Conservation (phyloP, 2,888 invertebrate genomes). For the Chaetogeoica ovagalla region DNA sequence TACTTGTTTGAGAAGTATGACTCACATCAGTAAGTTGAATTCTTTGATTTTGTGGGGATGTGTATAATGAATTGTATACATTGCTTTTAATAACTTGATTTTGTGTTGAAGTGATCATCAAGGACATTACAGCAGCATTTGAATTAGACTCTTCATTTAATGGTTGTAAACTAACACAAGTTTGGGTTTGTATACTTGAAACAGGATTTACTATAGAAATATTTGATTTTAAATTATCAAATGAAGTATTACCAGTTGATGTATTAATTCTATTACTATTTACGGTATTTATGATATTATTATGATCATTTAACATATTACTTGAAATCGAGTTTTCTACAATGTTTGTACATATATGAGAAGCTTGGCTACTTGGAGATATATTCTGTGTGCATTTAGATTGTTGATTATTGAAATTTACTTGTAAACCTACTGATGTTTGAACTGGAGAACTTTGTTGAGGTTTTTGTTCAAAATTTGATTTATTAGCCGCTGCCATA, state of each 20-base stretch:
- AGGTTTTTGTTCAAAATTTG: constrained; percentile 19
- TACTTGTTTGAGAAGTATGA: constrained; percentile 14
- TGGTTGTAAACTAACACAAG: constrained; percentile 17
- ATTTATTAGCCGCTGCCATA: constrained; percentile 1
- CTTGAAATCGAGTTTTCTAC: constrained; percentile 1
- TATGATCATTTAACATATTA: constrained; percentile 7
- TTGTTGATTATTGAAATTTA: constrained; percentile 27
- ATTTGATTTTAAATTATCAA: constrained; percentile 30
- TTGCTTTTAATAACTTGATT: constrained; percentile 39
- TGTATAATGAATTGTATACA: constrained; percentile 26
- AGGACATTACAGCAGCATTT: constrained; percentile 32
- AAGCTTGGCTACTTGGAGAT: constrained; percentile 2
- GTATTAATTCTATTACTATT: constrained; percentile 8
- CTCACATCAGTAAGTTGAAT: not conserved
- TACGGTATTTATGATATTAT: not conserved
- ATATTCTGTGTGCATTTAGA: not conserved
- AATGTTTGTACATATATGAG: constrained; percentile 18
- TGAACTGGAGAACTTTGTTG: constrained; percentile 20
- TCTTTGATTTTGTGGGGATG: constrained; percentile 24
- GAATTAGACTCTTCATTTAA: constrained; percentile 23
- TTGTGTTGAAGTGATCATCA: constrained; percentile 42
- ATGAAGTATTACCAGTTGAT: not conserved
- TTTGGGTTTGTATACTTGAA: constrained; percentile 44
- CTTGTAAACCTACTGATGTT: constrained; percentile 39
- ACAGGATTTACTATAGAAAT: constrained; percentile 18